Percentiles rank a stretch among this genome's conserved stretches.
phyloP scores from a whole-genome alignment of 2,113 vertebrate genomes.

The Tiliqua scincoides region DNA sequence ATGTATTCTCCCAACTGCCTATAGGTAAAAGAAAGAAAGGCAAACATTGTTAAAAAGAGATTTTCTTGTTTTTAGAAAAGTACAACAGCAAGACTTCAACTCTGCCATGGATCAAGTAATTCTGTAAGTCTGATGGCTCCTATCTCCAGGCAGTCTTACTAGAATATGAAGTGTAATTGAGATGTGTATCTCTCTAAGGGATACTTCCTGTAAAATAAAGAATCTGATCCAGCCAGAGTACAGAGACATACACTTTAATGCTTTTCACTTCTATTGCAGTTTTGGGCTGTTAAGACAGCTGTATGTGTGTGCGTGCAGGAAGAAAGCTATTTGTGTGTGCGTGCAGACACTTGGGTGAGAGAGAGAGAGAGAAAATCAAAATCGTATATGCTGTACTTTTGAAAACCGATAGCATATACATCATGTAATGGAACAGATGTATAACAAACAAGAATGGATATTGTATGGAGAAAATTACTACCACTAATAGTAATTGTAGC shows the following conservation, averaged over 20 bases:
- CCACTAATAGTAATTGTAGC: neutral
- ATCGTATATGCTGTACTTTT: neutral
- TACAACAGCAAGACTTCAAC: constrained; percentile 21
- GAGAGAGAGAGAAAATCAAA: neutral
- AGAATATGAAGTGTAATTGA: constrained; percentile 50
- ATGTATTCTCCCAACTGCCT: neutral
- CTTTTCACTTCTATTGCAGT: neutral
- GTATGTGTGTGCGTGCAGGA: neutral
- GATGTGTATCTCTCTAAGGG: constrained; percentile 36
- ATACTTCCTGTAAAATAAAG: neutral
- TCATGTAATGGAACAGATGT: neutral
- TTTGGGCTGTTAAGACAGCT: neutral
- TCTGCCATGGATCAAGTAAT: constrained; percentile 49
- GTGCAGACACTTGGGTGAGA: neutral
- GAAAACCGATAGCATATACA: neutral
- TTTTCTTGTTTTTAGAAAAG: constrained; percentile 40
- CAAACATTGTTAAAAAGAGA: constrained; percentile 19
- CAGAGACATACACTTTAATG: constrained; percentile 19
- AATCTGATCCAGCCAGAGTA: constrained; percentile 37
- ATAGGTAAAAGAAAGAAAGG: constrained; percentile 29
- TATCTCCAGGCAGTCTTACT: constrained; percentile 36
- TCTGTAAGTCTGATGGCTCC: constrained; percentile 33
- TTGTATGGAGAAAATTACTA: neutral
- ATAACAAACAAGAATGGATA: neutral
- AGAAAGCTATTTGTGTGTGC: neutral